Evolutionary conservation across 2,888 invertebrate species (phyloP), one percentile per base, ranked within the genome.

Genomic region (Escarpia spicata): DNA sequence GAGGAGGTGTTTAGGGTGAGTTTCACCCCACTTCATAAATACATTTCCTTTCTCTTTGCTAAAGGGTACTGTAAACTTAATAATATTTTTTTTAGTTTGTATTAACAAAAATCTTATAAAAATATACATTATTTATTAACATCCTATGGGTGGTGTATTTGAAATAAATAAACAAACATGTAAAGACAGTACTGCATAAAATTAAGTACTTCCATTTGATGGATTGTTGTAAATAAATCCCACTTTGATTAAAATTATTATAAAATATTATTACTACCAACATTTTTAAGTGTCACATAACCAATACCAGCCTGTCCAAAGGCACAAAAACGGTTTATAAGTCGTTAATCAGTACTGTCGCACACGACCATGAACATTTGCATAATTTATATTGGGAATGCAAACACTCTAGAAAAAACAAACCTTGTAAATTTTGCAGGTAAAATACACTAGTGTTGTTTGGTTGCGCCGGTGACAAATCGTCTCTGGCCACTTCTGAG

Each of bases 1-100:
- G 75, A 75, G 75, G 75, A 75, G 75, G 75, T 75, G 75, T 75
- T 75, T 75, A 75, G 75, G 75, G 75, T 75, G 75, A 75, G 75
- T 75, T 75, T 75, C 75, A 75, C n/a, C 75, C 75, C 75, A 75
- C 26, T 75, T n/a, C 75, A 75, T 6, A 75, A 75, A 75, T 75
- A 75, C 12, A 12, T 52, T 3, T 52, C 52, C 52, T 75, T 75
- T 15, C 75, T 75, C 75, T n/a, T 75, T 26, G 75, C 75, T 75
- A n/a, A 75, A 12, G 12, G 12, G 75, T 75, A 15, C 52, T 9
- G 12, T 52, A 12, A 52, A 52, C 26, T 75, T 6, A 75, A 75
- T 6, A 26, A 37, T 37, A 37, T 0, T 52, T 52, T 3, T 6
- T n/a, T 75, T 15, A 75, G 19, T 19, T 75, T 75, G 19, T 9